Base-by-base conservation (phyloP, 2,797 vertebrate genomes). In the Nothura maculosa region DNA sequence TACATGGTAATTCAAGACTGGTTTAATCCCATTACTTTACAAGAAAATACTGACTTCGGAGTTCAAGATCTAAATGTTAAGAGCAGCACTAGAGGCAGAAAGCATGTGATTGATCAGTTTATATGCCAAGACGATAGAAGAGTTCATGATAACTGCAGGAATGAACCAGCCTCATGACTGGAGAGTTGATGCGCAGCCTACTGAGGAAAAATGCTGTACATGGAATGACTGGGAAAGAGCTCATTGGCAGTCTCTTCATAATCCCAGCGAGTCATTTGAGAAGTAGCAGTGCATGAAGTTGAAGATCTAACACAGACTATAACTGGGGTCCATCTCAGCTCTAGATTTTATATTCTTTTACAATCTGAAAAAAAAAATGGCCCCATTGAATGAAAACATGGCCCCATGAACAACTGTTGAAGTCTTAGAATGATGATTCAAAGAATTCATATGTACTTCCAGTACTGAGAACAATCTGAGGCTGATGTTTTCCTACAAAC, bases 101-200 rank as follows among this genome's bases (percentile, higher is more conserved):
- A 61, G 34, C 10, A 38, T 47, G 57, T 11, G 52, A 34, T 5
- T 64, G 15, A 22, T 61, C 55, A 10, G 30, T 64, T 66, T 50
- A 34, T 25, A 80, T 60, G 52, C 21, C 36, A 0, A 14, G 64
- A 70, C 19, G 43, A 25, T 9, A 21, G 67, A 19, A 12, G 5
- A 4, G 13, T 57, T 85, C 40, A 32, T 52, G 25, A 47, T 68
- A 40, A 25, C 10, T 34, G 47, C 2, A 70, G 22, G 4, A 90
- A 81, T 15, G 2, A 27, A 47, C 27, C 8, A 22, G 2, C 12
- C 45, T 82, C 58, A 19, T 0, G 0, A 40, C 38, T 30, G 32
- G 52, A 5, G 27, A 68, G 27, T 24, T 43, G 68, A 32, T 63
- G 27, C 48, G 89, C 70, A 75, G 43, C 19, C 67, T 25, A 5